Evolutionary conservation across 2,113 vertebrate genomes (phyloP), one percentile per base, ranked within the genome.

Genomic region (Microcebus tavaratra): DNA sequence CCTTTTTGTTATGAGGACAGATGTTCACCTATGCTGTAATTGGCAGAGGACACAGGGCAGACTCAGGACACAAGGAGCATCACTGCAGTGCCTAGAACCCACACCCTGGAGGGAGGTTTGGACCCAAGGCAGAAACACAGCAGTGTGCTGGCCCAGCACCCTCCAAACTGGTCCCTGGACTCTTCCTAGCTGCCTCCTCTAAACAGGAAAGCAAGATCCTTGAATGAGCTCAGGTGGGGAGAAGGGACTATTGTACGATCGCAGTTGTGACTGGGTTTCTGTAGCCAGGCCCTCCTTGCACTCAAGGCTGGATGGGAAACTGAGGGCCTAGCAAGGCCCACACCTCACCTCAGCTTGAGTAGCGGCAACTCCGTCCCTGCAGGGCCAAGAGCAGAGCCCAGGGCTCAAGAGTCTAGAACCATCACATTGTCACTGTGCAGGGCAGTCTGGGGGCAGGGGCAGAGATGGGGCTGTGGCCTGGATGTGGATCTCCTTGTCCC

Each of bases 21-120:
- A 25, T 50, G 83, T 50, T 59, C 25, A 55, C 39, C 23, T 29
- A 17, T 13, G 18, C n/a, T 20, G 13, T 48, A 2, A 1, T 2
- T 1, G 10, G 25, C 8, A 9, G 59, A 59, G n/a, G 73, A 34
- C 67, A 42, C 1, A 20, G 27, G 45, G 17, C 29, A 67, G 80
- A n/a, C 6, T 0, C 0, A 1, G 68, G 23, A 50, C 2, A 25
- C 48, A 59, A 21, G 57, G 0, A 10, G 2, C 6, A 1, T 36
- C 21, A 0, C 13, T 0, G 14, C 6, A 27, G 34, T 18, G 0
- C 48, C 13, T 2, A 29, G 31, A 53, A 21, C 61, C 67, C 0
- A 5, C 12, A 17, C 27, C n/a, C 61, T 20, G 59, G 25, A 85
- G 34, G 36, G 34, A 6, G 45, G 29, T 20, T 21, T 31, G 20